Conservation (phyloP, 1,140 invertebrate species). For the Euschistus heros region DNA sequence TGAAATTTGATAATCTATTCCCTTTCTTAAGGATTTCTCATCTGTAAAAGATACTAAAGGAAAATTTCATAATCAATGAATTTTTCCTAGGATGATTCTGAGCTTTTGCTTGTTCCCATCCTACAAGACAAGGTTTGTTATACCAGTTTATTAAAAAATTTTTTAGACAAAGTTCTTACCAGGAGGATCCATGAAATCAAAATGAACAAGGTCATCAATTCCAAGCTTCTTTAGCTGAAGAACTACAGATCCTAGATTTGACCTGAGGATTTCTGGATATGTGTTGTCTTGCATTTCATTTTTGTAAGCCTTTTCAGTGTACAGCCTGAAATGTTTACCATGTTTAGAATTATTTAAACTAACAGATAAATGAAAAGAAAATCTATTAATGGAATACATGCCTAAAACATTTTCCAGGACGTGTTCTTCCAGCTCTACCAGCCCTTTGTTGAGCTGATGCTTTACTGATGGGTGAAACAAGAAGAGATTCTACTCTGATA, state of each 20-base stretch:
- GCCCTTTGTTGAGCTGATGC: constrained; percentile 98
- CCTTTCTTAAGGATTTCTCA: too few species aligned
- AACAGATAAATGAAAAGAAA: neutral
- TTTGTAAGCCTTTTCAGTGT: constrained; percentile 98
- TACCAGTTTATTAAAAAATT: too few species aligned
- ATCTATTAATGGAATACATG: constrained; percentile 14
- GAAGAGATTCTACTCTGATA: constrained; percentile 91
- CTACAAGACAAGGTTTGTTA: too few species aligned
- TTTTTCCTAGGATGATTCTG: too few species aligned
- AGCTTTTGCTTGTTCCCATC: too few species aligned
- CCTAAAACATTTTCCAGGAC: constrained; percentile 92
- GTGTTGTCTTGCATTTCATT: constrained; percentile 99
- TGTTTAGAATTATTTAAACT: neutral
- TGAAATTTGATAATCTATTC: too few species aligned
- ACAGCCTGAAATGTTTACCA: constrained; percentile 50
- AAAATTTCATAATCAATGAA: too few species aligned
- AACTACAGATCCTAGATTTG: constrained; percentile 94
- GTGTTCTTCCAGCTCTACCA: constrained; percentile 90
- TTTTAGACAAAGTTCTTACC: constrained; percentile 35
- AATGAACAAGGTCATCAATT: constrained; percentile 98
- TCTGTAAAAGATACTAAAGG: too few species aligned
- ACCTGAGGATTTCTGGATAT: constrained; percentile 95
- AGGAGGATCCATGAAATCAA: constrained; percentile 99
- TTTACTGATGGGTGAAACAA: constrained; percentile 98
- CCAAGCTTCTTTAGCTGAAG: constrained; percentile 97